Conservation (phyloP, 2,113 vertebrate species). For the Pseudorhombus dupliciocellatus region DNA sequence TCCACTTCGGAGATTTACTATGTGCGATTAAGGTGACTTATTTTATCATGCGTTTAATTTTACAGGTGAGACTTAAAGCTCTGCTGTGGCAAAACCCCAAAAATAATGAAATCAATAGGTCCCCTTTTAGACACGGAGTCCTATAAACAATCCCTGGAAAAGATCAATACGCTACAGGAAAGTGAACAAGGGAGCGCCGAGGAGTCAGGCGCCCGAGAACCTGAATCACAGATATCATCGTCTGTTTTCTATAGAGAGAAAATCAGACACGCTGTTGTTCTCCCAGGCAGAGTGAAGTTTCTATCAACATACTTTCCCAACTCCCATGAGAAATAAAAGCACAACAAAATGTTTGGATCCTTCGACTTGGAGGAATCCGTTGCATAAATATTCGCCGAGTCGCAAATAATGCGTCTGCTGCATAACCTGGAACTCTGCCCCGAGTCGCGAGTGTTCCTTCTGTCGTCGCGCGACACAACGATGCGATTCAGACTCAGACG, state of each 20-base stretch:
- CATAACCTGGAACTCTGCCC: constrained; percentile 35
- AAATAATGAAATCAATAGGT: constrained; percentile 72
- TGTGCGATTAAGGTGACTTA: constrained; percentile 25
- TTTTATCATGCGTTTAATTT: constrained; percentile 51
- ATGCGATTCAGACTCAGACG: neutral
- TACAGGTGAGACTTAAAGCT: constrained; percentile 28
- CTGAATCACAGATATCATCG: constrained; percentile 56
- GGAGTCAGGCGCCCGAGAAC: constrained; percentile 57
- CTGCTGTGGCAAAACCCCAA: constrained; percentile 47
- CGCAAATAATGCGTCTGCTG: constrained; percentile 38
- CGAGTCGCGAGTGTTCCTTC: constrained; percentile 13
- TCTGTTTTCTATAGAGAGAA: constrained; percentile 31
- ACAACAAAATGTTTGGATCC: constrained; percentile 46
- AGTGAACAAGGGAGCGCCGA: constrained; percentile 66
- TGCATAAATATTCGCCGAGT: constrained; percentile 46
- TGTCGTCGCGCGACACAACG: constrained; percentile 19
- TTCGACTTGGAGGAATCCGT: constrained; percentile 16
- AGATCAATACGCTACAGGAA: constrained; percentile 74
- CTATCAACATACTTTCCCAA: constrained; percentile 58
- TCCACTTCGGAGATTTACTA: constrained; percentile 3
- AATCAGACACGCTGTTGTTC: constrained; percentile 61
- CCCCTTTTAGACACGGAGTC: constrained; percentile 66
- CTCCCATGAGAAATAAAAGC: constrained; percentile 58
- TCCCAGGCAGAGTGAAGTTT: constrained; percentile 55
- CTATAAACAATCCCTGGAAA: constrained; percentile 70